Base-by-base conservation (phyloP, 2,888 invertebrate species). In the Margaritifera margaritifera region DNA sequence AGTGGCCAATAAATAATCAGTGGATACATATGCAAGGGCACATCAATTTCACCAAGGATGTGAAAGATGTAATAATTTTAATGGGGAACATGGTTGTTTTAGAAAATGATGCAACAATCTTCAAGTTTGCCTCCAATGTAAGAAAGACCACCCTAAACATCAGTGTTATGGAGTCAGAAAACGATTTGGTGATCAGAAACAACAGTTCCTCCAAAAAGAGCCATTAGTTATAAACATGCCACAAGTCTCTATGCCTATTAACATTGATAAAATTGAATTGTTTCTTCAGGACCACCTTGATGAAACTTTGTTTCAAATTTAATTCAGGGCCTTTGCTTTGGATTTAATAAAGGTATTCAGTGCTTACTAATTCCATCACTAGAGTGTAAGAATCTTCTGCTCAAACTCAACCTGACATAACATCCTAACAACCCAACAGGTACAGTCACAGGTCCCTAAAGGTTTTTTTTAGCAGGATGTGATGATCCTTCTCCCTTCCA, bases 381-480 rank as follows among this genome's bases (percentile, higher is more conserved):
- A 19, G 24, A 25, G n/a, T 65, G 50, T 58, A 54, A 55, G 51
- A 65, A 65, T 54, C 27, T 66, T 4, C 62, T 20, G 62, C 65
- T 2, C 19, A 4, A 20, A n/a, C 6, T 20, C 51, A 65, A 15
- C 62, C 54, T 22, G 58, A 58, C 6, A 18, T 18, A 25, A 51
- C 53, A n/a, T 11, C n/a, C n/a, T n/a, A n/a, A n/a, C n/a, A n/a
- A n/a, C 50, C 18, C n/a, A 61, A 2, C 18, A 62, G 1, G 31
- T 69, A 22, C n/a, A 52, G 27, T 51, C 19, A 58, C 65, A 69
- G 53, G 11, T 69, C 18, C 24, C 66, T 18, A 61, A 65, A 25
- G 65, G 65, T 20, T 67, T 57, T n/a, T n/a, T 53, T 11, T 71
- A 20, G 24, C 61, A 27, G 71, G 71, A 20, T 64, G 64, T 11